Base-by-base conservation (phyloP, 2,797 vertebrate species). In the Acrossocheilus fasciatus region DNA sequence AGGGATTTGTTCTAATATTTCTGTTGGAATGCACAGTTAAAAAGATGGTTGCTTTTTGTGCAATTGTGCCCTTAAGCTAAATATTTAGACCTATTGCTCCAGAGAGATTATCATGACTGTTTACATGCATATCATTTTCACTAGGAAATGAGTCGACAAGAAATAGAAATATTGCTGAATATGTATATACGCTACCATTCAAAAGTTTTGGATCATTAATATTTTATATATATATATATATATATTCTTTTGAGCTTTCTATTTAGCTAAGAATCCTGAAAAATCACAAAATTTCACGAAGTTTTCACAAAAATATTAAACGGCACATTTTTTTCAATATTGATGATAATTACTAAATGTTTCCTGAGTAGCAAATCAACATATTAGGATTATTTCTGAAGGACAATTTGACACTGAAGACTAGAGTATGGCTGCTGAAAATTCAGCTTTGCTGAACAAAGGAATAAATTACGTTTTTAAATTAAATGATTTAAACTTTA, bases 51-150 rank as follows among this genome's bases (percentile, higher is more conserved):
- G 47, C 17, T 50, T 7, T 79, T 7, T 70, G 59, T 45, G 47
- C 4, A n/a, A 47, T 50, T 83, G 12, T 87, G 41, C 5, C 88
- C 88, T 87, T 12, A 73, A 80, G 4, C 4, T 64, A 72, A 36
- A 52, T 80, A 15, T 50, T 74, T 54, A 18, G 15, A 66, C 14
- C 2, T 36, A 30, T 77, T 52, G 39, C 12, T 74, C 23, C 59
- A 5, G 73, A 43, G 9, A 79, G 68, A n/a, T 52, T 52, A 2
- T 54, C 69, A 23, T 83, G 30, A 43, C 23, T 62, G 15, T 43
- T 18, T 10, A 79, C 7, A 79, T 43, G 15, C 36, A 4, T 57
- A 39, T 39, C 1, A 9, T 43, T 79, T 64, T 64, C 8, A 43
- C n/a, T 18, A 36, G 20, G 6, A 78, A 59, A 41, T 1, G 12